Evolutionary conservation across 1,140 invertebrate species (phyloP).

Genomic region (Acromyrmex echinatior): DNA sequence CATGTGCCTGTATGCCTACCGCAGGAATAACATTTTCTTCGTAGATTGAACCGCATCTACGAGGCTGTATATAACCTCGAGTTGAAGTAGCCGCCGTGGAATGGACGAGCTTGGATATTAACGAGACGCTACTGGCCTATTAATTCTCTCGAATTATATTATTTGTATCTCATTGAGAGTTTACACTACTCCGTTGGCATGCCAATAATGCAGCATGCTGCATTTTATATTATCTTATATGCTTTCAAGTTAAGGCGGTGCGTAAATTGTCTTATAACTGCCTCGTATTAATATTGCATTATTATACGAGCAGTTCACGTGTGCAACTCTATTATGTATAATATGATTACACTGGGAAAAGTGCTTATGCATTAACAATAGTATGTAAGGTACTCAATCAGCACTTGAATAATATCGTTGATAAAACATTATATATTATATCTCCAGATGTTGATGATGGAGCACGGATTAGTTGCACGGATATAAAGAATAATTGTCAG

Average conservation of each 20-base stretch:
- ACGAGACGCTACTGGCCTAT: constrained; percentile 65
- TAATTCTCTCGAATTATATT: constrained; percentile 56
- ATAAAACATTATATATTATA: not conserved
- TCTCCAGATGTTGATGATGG: constrained; percentile 4
- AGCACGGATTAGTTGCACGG: constrained; percentile 46
- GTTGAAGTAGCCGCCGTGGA: constrained; percentile 35
- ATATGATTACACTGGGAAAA: not conserved
- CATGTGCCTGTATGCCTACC: constrained; percentile 6
- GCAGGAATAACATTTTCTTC: constrained; percentile 47
- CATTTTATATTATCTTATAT: not conserved
- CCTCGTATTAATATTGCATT: constrained; percentile 10
- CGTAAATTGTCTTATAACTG: constrained; percentile 17
- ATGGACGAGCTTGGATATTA: constrained; percentile 59
- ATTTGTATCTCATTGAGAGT: constrained; percentile 41
- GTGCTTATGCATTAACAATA: not conserved
- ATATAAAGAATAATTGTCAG: constrained; percentile 64
- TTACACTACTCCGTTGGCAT: not conserved
- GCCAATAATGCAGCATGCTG: constrained; percentile 14
- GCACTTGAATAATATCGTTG: not conserved
- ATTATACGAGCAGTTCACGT: not conserved
- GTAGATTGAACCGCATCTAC: constrained; percentile 45
- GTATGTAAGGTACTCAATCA: not conserved
- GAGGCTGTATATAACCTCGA: constrained; percentile 32
- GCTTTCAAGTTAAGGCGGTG: not conserved
- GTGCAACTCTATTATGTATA: not conserved